phyloP scores from a whole-genome alignment of 2,888 invertebrate species.

The Sminthurinus aureus region DNA sequence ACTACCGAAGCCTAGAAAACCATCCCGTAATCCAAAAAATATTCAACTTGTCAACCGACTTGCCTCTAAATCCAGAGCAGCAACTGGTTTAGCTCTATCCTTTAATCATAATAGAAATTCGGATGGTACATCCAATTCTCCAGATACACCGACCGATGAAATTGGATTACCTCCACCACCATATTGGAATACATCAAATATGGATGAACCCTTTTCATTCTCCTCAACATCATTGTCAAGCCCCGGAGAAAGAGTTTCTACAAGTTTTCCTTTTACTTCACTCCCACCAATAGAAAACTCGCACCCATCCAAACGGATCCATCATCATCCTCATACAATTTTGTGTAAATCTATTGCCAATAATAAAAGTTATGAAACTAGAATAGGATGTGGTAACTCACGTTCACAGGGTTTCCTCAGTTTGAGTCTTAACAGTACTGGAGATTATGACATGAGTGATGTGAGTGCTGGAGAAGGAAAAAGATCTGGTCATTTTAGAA shows the following conservation, averaged over 20 bases:
- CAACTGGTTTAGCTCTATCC: not conserved
- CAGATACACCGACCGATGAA: not conserved
- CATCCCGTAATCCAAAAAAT: slow-evolving; percentile 43
- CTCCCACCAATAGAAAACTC: too few species aligned
- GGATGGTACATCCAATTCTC: too few species aligned
- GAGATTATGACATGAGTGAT: not conserved
- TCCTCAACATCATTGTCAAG: not conserved
- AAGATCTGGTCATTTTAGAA: slow-evolving; percentile 28
- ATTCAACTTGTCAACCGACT: slow-evolving; percentile 9
- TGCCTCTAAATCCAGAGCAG: not conserved
- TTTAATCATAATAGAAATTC: too few species aligned
- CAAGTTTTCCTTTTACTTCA: not conserved
- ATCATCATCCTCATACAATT: not conserved
- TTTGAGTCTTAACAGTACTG: not conserved
- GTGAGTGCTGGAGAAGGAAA: not conserved
- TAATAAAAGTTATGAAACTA: too few species aligned
- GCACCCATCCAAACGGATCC: not conserved
- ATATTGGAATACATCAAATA: slow-evolving; percentile 42
- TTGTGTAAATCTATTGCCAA: too few species aligned
- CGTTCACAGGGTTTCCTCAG: slow-evolving; percentile 2
- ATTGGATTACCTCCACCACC: slow-evolving; percentile 42
- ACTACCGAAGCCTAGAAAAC: slow-evolving; percentile 54
- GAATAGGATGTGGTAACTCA: not conserved
- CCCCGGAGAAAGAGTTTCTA: too few species aligned
- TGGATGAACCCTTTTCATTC: not conserved